phyloP scores from a whole-genome alignment of 2,888 invertebrate genomes.

The Dromius quadrimaculatus region DNA sequence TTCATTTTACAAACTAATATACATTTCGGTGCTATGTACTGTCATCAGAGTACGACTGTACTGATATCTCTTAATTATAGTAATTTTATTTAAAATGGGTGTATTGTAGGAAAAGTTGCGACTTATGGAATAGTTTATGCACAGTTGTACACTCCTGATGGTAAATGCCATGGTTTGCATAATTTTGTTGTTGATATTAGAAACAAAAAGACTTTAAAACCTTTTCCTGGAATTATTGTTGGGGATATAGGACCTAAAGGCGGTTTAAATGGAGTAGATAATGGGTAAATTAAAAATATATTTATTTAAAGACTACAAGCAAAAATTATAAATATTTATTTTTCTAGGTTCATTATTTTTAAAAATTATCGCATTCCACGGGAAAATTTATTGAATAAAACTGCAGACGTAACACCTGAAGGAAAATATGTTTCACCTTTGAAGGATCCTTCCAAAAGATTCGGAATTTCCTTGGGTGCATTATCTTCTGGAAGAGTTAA shows the following conservation, averaged over 20 bases:
- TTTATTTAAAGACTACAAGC: not conserved
- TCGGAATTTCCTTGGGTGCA: slow-evolving; percentile 86
- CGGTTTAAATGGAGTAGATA: slow-evolving; percentile 92
- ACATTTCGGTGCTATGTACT: no score
- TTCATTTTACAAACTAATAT: no score
- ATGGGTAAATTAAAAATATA: slow-evolving; percentile 74
- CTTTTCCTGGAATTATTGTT: slow-evolving; percentile 84
- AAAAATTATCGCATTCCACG: slow-evolving; percentile 85
- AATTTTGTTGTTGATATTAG: slow-evolving; percentile 90
- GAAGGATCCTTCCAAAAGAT: slow-evolving; percentile 85
- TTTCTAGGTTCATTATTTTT: slow-evolving; percentile 77
- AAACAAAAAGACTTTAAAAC: slow-evolving; percentile 77
- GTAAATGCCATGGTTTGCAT: slow-evolving; percentile 85
- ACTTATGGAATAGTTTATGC: slow-evolving; percentile 92
- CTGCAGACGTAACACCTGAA: slow-evolving; percentile 86
- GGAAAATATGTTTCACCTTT: slow-evolving; percentile 86
- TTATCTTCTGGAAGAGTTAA: slow-evolving; percentile 86
- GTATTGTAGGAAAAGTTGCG: slow-evolving; percentile 76
- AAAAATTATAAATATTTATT: slow-evolving; percentile 1
- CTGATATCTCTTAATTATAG: not conserved
- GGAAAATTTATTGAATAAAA: slow-evolving; percentile 83
- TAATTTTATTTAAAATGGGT: not conserved
- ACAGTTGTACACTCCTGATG: slow-evolving; percentile 84
- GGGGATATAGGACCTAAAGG: slow-evolving; percentile 95
- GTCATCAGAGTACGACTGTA: no score